These are phyloP conservation scores for Galeruca laticollis DNA, from an alignment of 2,888 invertebrate genomes.

Conservation along the genomic window DNA sequence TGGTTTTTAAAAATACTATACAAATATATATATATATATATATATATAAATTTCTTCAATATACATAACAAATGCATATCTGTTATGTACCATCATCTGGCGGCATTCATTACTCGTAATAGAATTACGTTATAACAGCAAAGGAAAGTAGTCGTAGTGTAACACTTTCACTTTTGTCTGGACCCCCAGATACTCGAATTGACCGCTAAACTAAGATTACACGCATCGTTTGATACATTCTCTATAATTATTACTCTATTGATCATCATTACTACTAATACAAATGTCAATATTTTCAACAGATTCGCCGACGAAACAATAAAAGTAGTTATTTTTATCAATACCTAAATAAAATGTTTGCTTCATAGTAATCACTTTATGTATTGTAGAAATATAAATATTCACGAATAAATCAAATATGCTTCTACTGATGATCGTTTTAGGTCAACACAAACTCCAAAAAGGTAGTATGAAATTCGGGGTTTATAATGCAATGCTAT, in stretches of 20 bases:
- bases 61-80: too few relatives aligned
- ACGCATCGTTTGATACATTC: conserved; percentile 43
- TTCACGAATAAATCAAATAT: too few relatives aligned
- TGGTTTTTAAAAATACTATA: too few relatives aligned
- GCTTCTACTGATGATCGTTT: too few relatives aligned
- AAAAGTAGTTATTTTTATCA: too few relatives aligned
- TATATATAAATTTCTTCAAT: background rate
- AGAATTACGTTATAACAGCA: conserved; percentile 64
- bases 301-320: too few relatives aligned
- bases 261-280: conserved; percentile 11
- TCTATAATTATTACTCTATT: conserved; percentile 24
- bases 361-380: too few relatives aligned
- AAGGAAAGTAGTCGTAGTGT: conserved; percentile 66
- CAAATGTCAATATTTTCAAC: background rate
- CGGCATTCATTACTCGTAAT: conserved; percentile 35
- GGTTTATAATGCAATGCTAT: too few relatives aligned
- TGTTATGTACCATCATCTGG: conserved; percentile 6
- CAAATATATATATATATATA: background rate
- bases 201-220: conserved; percentile 51
- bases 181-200: conserved; percentile 52
- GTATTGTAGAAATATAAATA: too few relatives aligned
- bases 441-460: too few relatives aligned
- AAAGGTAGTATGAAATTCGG: too few relatives aligned
- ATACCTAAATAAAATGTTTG: too few relatives aligned
- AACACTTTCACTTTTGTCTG: conserved; percentile 65